Evolutionary conservation across 2,888 invertebrate species (phyloP).

Genomic region (Ommatoiulus sabulosus): DNA sequence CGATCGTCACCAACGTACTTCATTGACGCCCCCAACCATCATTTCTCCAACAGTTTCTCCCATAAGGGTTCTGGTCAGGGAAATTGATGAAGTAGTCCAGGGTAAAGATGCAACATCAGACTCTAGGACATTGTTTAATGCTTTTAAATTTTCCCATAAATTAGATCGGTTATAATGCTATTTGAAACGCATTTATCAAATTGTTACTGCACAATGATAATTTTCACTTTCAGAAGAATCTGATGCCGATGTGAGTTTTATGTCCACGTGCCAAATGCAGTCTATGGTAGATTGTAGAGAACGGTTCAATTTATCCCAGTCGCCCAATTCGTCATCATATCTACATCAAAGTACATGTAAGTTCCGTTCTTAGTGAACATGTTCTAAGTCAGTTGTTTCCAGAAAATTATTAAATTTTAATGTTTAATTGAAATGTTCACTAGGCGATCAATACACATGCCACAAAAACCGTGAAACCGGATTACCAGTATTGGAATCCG

Average conservation of each 20-base stretch:
- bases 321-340: background rate
- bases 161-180: no score
- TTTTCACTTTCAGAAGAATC: constrained; percentile 26
- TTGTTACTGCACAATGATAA: no score
- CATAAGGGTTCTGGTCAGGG: background rate
- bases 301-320: background rate
- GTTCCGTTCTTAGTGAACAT: background rate
- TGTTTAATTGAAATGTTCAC: background rate
- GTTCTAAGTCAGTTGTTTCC: background rate
- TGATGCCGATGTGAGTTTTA: background rate
- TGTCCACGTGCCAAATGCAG: background rate
- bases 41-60: constrained; percentile 35
- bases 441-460: background rate
- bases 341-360: background rate
- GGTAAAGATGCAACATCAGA: background rate
- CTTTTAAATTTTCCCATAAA: no score
- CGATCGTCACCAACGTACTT: background rate
- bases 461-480: background rate
- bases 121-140: no score
- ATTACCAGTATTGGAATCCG: background rate
- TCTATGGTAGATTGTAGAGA: background rate
- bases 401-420: no score
- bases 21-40: constrained; percentile 24
- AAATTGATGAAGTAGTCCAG: background rate
- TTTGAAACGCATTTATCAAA: no score